A percentile compares a stretch with the other conserved stretches of the same genome.
phyloP scores from a whole-genome alignment of 2,113 vertebrate genomes.

The Rafetus swinhoei region DNA sequence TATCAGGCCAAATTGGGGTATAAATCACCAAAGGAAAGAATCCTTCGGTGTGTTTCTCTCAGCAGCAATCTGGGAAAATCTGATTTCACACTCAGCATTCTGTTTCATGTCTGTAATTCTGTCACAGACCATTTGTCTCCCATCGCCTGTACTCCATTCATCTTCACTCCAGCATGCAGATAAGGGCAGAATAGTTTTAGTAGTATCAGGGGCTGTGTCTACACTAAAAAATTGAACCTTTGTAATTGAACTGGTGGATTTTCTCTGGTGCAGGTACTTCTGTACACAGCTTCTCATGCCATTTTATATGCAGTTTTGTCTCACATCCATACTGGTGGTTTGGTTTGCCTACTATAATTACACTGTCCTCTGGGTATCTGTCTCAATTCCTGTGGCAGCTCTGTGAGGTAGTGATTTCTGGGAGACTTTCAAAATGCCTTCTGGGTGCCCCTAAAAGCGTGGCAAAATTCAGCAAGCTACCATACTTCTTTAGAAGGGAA shows the following conservation, averaged over 20 bases:
- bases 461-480: background rate
- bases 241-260: rapidly evolving
- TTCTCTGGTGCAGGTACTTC: rapidly evolving
- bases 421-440: background rate
- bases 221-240: background rate
- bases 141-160: background rate
- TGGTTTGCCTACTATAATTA: too few species aligned
- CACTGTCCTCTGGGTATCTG: rapidly evolving
- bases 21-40: constrained; percentile 40
- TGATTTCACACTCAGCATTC: constrained; percentile 16
- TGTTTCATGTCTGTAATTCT: constrained; percentile 2
- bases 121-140: background rate
- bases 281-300: rapidly evolving
- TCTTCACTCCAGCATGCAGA: background rate
- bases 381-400: background rate
- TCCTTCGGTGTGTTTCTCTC: background rate
- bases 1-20: constrained; percentile 51
- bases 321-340: rapidly evolving
- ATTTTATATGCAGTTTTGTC: background rate
- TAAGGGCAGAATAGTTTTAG: background rate
- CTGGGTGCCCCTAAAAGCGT: background rate
- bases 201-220: background rate
- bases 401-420: background rate
- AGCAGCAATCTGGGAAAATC: background rate
- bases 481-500: background rate